These are phyloP conservation scores for Periparus ater DNA, from an alignment of 2,797 vertebrate genomes.

Conservation along the genomic window DNA sequence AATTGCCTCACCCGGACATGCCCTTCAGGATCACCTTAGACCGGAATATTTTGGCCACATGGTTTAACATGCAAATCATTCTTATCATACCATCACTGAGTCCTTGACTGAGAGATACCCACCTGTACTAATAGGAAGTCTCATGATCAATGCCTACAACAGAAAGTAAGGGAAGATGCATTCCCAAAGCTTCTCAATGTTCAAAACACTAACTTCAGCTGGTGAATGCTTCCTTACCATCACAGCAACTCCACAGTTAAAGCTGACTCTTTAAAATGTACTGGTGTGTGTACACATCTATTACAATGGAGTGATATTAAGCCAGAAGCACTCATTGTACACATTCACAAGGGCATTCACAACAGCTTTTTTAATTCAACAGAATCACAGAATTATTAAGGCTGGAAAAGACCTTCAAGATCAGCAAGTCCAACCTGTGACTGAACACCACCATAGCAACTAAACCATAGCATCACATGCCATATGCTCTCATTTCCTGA, in stretches of 20 bases:
- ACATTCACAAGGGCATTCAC: background rate
- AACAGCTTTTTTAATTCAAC: background rate
- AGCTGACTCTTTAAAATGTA: background rate
- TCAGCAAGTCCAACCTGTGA: background rate
- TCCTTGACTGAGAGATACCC: background rate
- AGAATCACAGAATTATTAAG: background rate
- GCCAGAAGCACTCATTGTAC: background rate
- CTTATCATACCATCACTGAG: background rate
- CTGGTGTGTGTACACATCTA: background rate
- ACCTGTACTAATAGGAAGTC: background rate
- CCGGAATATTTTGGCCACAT: background rate
- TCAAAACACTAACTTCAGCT: background rate
- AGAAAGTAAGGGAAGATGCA: background rate
- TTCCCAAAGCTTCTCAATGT: background rate
- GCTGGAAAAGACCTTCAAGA: background rate
- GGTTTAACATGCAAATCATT: background rate
- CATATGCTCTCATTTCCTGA: background rate
- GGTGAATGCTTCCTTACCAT: background rate
- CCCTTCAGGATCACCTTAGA: background rate
- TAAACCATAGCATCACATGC: background rate
- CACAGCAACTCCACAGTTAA: background rate
- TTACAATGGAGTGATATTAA: background rate
- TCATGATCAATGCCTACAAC: background rate
- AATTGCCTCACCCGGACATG: background rate
- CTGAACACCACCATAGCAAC: background rate